Conservation (phyloP, 2,888 invertebrate species). For the Xestia xanthographa region DNA sequence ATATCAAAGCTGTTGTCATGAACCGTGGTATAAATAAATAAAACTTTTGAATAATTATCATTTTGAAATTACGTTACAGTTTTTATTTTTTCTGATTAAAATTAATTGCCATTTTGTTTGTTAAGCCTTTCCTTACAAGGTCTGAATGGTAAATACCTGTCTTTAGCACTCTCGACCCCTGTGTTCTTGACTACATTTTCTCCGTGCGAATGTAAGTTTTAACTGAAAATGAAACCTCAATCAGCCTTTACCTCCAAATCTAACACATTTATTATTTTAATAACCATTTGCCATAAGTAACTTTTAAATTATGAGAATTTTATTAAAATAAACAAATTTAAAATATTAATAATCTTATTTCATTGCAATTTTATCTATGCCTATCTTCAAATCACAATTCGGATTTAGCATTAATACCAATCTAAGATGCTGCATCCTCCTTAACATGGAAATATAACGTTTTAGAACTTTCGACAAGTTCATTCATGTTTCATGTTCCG, state of each 20-base stretch:
- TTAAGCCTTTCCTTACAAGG: not conserved
- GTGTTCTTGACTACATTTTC: not conserved
- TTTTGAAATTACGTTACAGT: too few relatives aligned
- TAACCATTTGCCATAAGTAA: slow-evolving; percentile 64
- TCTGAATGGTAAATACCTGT: not conserved
- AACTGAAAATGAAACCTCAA: slow-evolving; percentile 54
- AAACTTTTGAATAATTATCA: too few relatives aligned
- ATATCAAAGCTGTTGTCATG: too few relatives aligned
- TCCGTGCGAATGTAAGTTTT: not conserved
- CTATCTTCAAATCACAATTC: not conserved
- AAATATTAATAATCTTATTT: not conserved
- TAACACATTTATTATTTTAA: slow-evolving; percentile 48
- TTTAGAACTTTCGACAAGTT: not conserved
- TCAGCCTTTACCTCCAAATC: slow-evolving; percentile 25
- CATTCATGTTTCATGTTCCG: not conserved
- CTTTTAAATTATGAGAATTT: not conserved
- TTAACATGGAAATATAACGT: not conserved
- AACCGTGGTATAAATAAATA: too few relatives aligned
- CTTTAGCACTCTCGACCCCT: not conserved
- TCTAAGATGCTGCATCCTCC: not conserved
- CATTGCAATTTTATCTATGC: not conserved
- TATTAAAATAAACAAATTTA: not conserved
- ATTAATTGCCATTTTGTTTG: not conserved
- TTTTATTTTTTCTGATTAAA: not conserved
- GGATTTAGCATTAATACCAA: not conserved